phyloP scores from a whole-genome alignment of 2,888 invertebrate species.

The Lissocephala sabroskyi region DNA sequence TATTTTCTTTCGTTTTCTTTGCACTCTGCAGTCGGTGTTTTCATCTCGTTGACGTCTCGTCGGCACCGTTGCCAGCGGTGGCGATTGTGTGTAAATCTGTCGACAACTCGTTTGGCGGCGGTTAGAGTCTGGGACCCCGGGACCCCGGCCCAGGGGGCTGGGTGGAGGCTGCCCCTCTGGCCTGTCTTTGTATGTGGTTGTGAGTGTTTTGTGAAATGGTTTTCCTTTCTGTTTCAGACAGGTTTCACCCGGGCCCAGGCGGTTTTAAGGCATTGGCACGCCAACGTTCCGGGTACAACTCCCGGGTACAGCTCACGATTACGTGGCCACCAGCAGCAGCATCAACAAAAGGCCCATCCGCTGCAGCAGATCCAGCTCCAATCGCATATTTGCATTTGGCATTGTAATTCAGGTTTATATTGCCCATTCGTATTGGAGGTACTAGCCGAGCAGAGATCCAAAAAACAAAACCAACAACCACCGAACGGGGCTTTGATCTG shows the following conservation, averaged over 20 bases:
- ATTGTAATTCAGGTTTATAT: conserved; percentile 44
- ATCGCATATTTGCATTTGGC: conserved; percentile 51
- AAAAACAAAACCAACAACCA: no score
- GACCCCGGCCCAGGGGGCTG: neutral
- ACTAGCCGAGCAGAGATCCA: neutral
- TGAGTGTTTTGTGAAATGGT: no score
- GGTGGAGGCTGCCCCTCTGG: no score
- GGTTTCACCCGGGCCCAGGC: conserved; percentile 52
- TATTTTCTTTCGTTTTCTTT: neutral
- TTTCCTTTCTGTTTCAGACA: conserved; percentile 54
- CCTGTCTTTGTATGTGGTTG: no score
- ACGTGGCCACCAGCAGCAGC: neutral
- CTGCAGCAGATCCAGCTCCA: conserved; percentile 1
- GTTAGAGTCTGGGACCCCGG: neutral
- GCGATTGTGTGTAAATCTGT: conserved; percentile 51
- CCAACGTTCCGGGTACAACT: conserved; percentile 55
- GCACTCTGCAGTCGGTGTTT: no score
- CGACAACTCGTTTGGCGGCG: conserved; percentile 24
- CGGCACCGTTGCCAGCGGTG: conserved; percentile 4
- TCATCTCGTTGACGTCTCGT: neutral
- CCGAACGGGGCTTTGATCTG: conserved; percentile 53
- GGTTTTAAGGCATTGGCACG: conserved; percentile 1
- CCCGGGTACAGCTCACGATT: conserved; percentile 30
- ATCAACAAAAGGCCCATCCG: conserved; percentile 20
- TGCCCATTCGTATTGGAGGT: conserved; percentile 1